Conservation (phyloP, 2,888 invertebrate species). For the Andrena bucephala region DNA sequence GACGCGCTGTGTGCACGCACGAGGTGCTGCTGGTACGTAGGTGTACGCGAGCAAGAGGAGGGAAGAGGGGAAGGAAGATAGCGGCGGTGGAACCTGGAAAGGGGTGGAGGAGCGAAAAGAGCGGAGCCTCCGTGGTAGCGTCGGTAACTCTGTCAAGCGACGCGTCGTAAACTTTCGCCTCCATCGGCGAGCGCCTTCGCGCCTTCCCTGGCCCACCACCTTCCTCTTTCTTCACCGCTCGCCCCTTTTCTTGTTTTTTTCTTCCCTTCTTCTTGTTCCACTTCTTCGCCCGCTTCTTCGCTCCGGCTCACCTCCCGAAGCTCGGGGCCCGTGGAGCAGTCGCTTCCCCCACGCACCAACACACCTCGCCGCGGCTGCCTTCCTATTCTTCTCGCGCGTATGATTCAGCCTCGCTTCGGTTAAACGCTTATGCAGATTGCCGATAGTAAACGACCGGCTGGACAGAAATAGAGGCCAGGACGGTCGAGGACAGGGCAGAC, state of each 20-base stretch:
- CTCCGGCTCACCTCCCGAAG: conserved; percentile 46
- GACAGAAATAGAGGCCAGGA: conserved; percentile 75
- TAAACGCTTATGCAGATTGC: conserved; percentile 82
- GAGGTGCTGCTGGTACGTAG: conserved; percentile 73
- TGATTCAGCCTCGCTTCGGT: conserved; percentile 78
- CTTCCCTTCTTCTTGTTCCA: conserved; percentile 8
- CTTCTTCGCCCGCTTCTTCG: conserved; percentile 45
- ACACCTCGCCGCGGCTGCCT: conserved; percentile 62
- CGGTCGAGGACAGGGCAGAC: conserved; percentile 44
- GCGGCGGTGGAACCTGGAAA: conserved; percentile 23
- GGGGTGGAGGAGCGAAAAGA: conserved; percentile 60
- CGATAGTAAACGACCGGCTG: conserved; percentile 76
- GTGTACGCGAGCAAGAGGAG: conserved; percentile 55
- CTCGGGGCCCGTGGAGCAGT: conserved; percentile 38
- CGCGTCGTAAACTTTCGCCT: conserved; percentile 83
- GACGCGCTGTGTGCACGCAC: conserved; percentile 51
- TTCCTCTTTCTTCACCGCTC: conserved; percentile 55
- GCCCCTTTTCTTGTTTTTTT: conserved; percentile 44
- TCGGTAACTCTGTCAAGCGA: conserved; percentile 81
- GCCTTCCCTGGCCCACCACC: conserved; percentile 73
- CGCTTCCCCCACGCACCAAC: conserved; percentile 66
- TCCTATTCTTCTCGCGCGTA: conserved; percentile 74
- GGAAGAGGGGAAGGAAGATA: conserved; percentile 41
- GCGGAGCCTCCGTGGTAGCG: conserved; percentile 79
- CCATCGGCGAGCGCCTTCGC: conserved; percentile 80